Evolutionary conservation across 2,888 invertebrate species (phyloP).

Genomic region (Lacanobia wlatinum): DNA sequence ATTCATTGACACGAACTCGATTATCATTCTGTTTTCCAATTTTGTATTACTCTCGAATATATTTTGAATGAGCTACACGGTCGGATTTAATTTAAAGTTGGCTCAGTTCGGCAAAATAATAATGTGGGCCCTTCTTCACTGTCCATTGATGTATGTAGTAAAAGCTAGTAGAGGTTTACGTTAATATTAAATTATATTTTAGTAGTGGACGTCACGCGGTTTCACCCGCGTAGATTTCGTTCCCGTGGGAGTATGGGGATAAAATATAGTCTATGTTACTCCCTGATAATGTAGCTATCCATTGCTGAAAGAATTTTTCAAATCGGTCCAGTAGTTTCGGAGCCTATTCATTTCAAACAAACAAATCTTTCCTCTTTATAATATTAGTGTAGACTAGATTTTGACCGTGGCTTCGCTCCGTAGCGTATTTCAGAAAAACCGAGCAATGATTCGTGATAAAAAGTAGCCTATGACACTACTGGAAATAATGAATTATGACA

Average conservation of each 20-base stretch:
- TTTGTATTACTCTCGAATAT: conserved; percentile 1
- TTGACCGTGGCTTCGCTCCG: neutral
- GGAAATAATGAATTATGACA: too few relatives aligned
- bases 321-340: too few relatives aligned
- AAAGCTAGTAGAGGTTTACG: neutral
- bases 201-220: too few relatives aligned
- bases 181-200: neutral
- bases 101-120: neutral
- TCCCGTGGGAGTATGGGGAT: too few relatives aligned
- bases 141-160: neutral
- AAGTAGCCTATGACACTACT: too few relatives aligned
- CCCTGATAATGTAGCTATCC: too few relatives aligned
- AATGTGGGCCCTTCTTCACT: neutral
- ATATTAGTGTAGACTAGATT: neutral
- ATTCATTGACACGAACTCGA: conserved; percentile 66
- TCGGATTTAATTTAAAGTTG: conserved; percentile 16
- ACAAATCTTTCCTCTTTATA: too few relatives aligned
- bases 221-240: too few relatives aligned
- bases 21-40: conserved; percentile 63
- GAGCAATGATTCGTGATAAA: too few relatives aligned
- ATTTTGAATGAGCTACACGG: conserved; percentile 17
- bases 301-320: too few relatives aligned
- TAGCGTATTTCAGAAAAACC: neutral
- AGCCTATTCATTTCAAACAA: too few relatives aligned
- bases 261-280: too few relatives aligned